Conservation (phyloP, 2,888 invertebrate genomes). For the Drosophila crucigera region DNA sequence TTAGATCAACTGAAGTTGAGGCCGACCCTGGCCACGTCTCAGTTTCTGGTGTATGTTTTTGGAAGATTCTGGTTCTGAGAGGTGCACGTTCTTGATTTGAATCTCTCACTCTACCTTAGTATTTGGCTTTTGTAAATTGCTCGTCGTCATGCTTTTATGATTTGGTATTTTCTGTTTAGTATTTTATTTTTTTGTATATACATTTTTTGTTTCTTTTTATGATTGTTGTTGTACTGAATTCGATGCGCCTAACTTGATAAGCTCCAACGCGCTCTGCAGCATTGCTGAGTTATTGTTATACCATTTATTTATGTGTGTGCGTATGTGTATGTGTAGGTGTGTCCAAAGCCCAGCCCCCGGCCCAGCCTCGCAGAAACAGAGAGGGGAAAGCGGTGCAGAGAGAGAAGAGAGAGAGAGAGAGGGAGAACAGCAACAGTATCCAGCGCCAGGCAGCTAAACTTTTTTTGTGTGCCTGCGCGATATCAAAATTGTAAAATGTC, state of each 20-base stretch:
- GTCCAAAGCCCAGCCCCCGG: conserved; percentile 55
- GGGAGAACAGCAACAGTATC: conserved; percentile 11
- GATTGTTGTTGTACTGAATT: conserved; percentile 59
- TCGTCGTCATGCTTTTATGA: conserved; percentile 81
- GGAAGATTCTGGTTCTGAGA: conserved; percentile 26
- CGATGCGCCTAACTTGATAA: conserved; percentile 80
- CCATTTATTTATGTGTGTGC: conserved; percentile 32
- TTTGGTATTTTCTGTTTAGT: conserved; percentile 68
- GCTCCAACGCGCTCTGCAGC: conserved; percentile 60
- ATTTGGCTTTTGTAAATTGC: conserved; percentile 75
- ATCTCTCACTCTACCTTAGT: conserved; percentile 52
- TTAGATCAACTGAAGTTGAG: conserved; percentile 40
- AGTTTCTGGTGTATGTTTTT: conserved; percentile 1
- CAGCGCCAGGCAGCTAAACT: conserved; percentile 39
- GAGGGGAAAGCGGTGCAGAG: neutral
- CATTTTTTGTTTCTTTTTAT: conserved; percentile 27
- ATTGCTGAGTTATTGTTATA: conserved; percentile 72
- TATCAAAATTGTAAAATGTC: conserved; percentile 61
- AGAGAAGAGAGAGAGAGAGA: neutral
- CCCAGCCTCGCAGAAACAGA: conserved; percentile 2
- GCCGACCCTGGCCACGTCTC: neutral
- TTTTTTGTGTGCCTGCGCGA: conserved; percentile 42
- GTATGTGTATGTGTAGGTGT: conserved; percentile 59
- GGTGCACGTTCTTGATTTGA: conserved; percentile 78
- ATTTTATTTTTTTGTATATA: conserved; percentile 24